Base-by-base conservation (phyloP, 2,797 vertebrate genomes). In the Neosilurus mollespiculum region DNA sequence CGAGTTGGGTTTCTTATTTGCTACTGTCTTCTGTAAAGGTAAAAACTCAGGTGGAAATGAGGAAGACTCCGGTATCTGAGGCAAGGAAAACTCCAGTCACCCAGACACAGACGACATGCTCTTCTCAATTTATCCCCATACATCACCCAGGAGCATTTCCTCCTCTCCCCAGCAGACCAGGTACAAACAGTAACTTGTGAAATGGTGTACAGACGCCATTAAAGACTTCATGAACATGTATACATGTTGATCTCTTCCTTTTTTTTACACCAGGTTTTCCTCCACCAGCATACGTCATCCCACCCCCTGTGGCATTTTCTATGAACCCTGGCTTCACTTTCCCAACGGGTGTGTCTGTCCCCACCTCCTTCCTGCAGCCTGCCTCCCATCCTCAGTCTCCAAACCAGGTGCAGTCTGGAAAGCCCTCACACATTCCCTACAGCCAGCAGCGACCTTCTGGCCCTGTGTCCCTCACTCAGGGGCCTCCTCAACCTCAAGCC, bases 371-470 rank as follows among this genome's bases (percentile, higher is more conserved):
- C 90, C 95, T 99, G 78, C 97, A 98, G 93, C 91, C 95, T 73
- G 90, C 96, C 76, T 93, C 96, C 91, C 97, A 97, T 91, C 92
- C 94, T 0, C 95, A 96, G 93, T 91, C 95, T 75, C 96, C 95
- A 90, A 92, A 90, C 86, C 96, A 96, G 92, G 95, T 95, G 89
- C 96, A 96, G 93, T 92, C 94, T 67, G 97, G 96, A 90, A 99
- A 99, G 91, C 97, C 93, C 84, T 98, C 97, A 87, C 98, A 99
- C 96, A 98, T 98, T 95, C 98, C 98, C 91, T 99, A 99, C 91
- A 99, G 97, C 91, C 98, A 99, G 94, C 98, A 99, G 93, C 94
- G 98, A 91, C 97, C 97, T 88, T 98, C 98, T 0, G 96, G 96
- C 90, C 95, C 95, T 90, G 96, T 90, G 91, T 94, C 95, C 70